A percentile compares a stretch with the other conserved stretches of the same genome.
Evolutionary conservation across 2,797 vertebrate genomes (phyloP).

Genomic region (Argya squamiceps): DNA sequence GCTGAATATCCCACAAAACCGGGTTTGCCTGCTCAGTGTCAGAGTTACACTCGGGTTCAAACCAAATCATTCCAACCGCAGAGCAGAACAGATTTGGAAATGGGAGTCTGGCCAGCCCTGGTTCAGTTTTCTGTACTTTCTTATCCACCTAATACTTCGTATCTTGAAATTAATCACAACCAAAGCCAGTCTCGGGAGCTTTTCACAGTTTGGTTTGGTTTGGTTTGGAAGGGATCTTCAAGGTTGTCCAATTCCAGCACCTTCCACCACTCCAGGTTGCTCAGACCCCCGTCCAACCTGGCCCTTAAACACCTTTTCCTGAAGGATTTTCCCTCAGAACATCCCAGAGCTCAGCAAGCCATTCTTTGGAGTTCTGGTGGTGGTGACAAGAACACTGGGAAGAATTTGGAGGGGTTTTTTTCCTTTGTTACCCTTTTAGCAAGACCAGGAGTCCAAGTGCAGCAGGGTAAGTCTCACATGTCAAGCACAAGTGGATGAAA

Average conservation of each 20-base stretch:
- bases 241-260: neutral
- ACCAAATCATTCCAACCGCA: neutral
- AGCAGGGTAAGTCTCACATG: neutral
- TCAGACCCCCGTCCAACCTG: fast-evolving
- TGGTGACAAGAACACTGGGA: neutral
- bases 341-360: neutral
- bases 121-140: fast-evolving
- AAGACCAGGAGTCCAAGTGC: neutral
- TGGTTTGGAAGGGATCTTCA: neutral
- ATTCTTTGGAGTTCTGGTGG: neutral
- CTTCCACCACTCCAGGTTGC: neutral
- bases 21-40: fast-evolving
- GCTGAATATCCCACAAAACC: neutral
- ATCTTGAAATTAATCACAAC: neutral
- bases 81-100: neutral
- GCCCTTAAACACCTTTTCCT: neutral
- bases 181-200: neutral
- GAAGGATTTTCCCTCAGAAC: neutral
- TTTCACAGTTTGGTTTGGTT: neutral
- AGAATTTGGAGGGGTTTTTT: neutral
- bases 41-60: neutral
- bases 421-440: neutral
- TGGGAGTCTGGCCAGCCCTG: neutral
- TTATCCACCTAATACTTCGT: neutral
- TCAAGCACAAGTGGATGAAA: neutral